phyloP scores from a whole-genome alignment of 1,140 invertebrate species.

The Drosophila malerkotliana region DNA sequence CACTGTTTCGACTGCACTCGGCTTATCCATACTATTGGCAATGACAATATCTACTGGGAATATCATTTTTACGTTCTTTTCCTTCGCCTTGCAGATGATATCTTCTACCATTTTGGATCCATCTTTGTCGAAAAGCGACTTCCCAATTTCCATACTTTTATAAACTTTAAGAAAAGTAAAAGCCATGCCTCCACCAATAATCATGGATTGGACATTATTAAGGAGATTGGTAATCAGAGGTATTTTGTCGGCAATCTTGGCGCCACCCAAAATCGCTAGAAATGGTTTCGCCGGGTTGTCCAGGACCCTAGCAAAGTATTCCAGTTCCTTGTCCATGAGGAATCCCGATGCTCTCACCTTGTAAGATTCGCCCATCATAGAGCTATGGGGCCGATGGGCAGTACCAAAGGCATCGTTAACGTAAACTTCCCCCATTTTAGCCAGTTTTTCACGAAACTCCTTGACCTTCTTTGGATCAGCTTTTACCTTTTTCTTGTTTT shows the following conservation, averaged over 20 bases:
- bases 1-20: constrained; percentile 89
- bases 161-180: constrained; percentile 98
- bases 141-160: constrained; percentile 97
- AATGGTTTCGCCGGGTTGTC: constrained; percentile 98
- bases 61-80: constrained; percentile 96
- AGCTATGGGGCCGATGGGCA: constrained; percentile 98
- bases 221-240: constrained; percentile 98
- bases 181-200: constrained; percentile 99
- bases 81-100: constrained; percentile 95
- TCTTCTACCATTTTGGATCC: constrained; percentile 97
- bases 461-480: constrained; percentile 87
- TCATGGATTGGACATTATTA: constrained; percentile 99
- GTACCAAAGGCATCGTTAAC: constrained; percentile 99
- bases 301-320: constrained; percentile 98
- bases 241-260: constrained; percentile 99
- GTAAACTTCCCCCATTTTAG: constrained; percentile 98
- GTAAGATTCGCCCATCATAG: constrained; percentile 95
- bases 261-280: constrained; percentile 98
- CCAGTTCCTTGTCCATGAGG: constrained; percentile 97
- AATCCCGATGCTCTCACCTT: constrained; percentile 96
- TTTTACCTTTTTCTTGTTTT: constrained; percentile 92
- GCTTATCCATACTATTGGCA: constrained; percentile 96
- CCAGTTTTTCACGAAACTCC: constrained; percentile 93
- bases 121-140: constrained; percentile 96
- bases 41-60: constrained; percentile 98